Conservation (phyloP, 1,140 invertebrate species). For the Oreohelix idahoensis region DNA sequence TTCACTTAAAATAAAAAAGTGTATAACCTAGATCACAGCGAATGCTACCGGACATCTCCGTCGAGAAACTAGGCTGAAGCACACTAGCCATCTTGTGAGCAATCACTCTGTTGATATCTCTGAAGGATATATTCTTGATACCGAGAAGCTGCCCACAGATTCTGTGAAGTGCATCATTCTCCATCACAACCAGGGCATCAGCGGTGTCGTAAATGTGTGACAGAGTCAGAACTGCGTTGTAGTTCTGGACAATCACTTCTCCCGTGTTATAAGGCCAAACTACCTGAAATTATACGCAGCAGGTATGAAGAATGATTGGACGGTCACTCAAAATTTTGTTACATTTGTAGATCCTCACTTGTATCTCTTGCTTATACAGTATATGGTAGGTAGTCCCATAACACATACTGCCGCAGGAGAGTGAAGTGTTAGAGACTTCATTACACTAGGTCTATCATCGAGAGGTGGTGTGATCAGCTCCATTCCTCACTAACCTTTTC, state of each 20-base stretch:
- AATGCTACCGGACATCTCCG: neutral
- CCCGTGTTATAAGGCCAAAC: conserved; percentile 74
- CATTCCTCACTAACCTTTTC: too few relatives aligned
- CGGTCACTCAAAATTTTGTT: too few relatives aligned
- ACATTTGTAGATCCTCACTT: too few relatives aligned
- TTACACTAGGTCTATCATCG: too few relatives aligned
- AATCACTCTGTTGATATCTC: conserved; percentile 72
- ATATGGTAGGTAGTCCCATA: too few relatives aligned
- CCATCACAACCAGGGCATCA: conserved; percentile 72
- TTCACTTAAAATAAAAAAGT: too few relatives aligned
- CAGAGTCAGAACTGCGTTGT: conserved; percentile 73
- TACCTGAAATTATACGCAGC: conserved; percentile 54
- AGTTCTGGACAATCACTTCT: conserved; percentile 75
- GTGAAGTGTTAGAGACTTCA: too few relatives aligned
- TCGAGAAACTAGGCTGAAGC: conserved; percentile 59
- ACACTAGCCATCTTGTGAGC: conserved; percentile 69
- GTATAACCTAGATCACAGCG: conserved; percentile 32
- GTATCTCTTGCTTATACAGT: too few relatives aligned
- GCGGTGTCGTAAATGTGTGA: conserved; percentile 71
- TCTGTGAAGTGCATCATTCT: conserved; percentile 73
- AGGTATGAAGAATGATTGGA: too few relatives aligned
- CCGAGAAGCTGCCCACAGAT: conserved; percentile 68
- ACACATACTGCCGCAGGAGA: too few relatives aligned
- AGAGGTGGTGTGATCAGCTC: too few relatives aligned
- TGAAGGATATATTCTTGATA: conserved; percentile 71